Conservation (phyloP, 2,113 vertebrate species). For the Pavo muticus region DNA sequence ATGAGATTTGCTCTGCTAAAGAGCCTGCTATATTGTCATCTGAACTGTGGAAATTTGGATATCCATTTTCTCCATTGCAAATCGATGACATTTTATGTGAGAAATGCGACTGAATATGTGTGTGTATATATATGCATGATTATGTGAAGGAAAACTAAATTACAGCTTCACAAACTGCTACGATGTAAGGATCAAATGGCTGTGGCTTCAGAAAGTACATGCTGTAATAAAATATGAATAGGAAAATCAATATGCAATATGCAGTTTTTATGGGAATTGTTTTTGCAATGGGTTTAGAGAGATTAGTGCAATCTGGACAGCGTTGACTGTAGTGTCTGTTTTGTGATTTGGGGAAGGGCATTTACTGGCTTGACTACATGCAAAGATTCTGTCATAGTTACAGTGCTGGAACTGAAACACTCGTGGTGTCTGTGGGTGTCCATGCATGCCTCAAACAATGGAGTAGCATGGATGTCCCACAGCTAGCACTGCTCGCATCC, state of each 20-base stretch:
- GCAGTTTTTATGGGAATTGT: not conserved
- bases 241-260: not conserved
- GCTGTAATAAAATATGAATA: not conserved
- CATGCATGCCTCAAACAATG: rapidly evolving
- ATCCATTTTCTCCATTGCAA: not conserved
- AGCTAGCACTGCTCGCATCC: rapidly evolving
- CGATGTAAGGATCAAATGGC: not conserved
- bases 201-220: not conserved
- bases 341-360: not conserved
- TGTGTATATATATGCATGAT: not conserved
- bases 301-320: not conserved
- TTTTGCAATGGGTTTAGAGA: not conserved
- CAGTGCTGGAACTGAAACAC: not conserved
- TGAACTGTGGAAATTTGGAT: not conserved
- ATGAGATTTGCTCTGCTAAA: not conserved
- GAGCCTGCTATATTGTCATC: not conserved
- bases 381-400: rapidly evolving
- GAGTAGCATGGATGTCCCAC: rapidly evolving
- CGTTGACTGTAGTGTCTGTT: not conserved
- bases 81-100: not conserved
- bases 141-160: not conserved
- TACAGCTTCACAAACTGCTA: not conserved
- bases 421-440: rapidly evolving
- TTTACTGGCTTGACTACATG: not conserved
- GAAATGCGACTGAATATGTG: not conserved